Evolutionary conservation across 1,140 invertebrate species (phyloP).

Genomic region (Drosophila nasuta): DNA sequence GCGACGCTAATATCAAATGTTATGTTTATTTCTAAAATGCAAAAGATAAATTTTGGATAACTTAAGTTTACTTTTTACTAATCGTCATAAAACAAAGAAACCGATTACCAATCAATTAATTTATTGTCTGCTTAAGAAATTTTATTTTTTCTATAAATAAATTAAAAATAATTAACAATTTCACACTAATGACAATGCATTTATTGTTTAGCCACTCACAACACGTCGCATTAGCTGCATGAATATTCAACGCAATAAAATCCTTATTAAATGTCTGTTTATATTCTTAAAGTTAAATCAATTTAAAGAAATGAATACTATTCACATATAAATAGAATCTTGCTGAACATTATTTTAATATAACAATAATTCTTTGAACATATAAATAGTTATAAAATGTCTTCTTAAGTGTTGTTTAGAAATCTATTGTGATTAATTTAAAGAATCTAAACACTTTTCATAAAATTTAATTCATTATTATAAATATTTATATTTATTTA

Average conservation of each 20-base stretch:
- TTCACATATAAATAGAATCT: too few species aligned
- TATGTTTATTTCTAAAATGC: conserved; percentile 2
- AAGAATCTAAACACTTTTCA: too few species aligned
- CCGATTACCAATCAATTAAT: neutral
- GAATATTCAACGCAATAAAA: conserved; percentile 3
- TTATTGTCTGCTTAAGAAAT: neutral
- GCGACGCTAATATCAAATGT: conserved; percentile 1
- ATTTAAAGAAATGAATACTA: too few species aligned
- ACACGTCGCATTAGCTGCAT: neutral
- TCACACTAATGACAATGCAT: conserved; percentile 13
- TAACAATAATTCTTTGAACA: too few species aligned
- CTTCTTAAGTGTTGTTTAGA: too few species aligned
- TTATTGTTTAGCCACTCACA: neutral
- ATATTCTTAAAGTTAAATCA: neutral
- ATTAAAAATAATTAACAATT: neutral
- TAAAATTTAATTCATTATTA: too few species aligned
- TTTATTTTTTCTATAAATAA: neutral
- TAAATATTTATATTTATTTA: too few species aligned
- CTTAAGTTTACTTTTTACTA: neutral
- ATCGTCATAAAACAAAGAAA: neutral
- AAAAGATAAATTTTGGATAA: neutral
- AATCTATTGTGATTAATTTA: too few species aligned
- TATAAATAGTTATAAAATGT: neutral
- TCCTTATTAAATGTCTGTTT: neutral
- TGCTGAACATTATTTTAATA: too few species aligned